These are phyloP conservation scores for Seira sanloemensis DNA, from an alignment of 2,888 invertebrate genomes.

Conservation along the genomic window DNA sequence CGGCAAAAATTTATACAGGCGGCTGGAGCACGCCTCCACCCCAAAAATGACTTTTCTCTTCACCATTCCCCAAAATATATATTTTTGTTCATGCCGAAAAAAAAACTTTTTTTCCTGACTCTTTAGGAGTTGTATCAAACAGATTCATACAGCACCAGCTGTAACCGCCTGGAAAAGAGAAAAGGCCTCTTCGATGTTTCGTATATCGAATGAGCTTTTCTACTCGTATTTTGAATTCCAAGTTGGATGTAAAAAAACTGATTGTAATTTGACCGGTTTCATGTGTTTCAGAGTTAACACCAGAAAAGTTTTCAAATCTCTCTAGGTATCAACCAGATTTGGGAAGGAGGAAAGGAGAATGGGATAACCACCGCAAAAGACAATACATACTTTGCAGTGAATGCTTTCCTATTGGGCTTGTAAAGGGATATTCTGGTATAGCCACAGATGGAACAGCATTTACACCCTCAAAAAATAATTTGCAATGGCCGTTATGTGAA, in stretches of 20 bases:
- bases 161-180: neutral
- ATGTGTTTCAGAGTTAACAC: neutral
- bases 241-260: neutral
- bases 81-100: no score
- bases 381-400: no score
- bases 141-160: neutral
- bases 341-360: no score
- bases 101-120: no score
- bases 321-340: no score
- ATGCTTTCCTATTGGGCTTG: no score
- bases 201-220: neutral
- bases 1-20: neutral
- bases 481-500: constrained; percentile 60
- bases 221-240: neutral
- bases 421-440: no score
- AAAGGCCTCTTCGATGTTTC: neutral
- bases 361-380: no score
- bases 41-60: neutral
- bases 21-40: neutral
- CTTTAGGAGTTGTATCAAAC: neutral
- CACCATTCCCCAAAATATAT: neutral
- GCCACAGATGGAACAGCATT: no score
- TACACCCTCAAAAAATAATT: constrained; percentile 37
- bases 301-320: no score
- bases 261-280: constrained; percentile 45